Evolutionary conservation across 2,888 invertebrate genomes (phyloP), one percentile per base, ranked within the genome.

Genomic region (Pollenia amentaria): DNA sequence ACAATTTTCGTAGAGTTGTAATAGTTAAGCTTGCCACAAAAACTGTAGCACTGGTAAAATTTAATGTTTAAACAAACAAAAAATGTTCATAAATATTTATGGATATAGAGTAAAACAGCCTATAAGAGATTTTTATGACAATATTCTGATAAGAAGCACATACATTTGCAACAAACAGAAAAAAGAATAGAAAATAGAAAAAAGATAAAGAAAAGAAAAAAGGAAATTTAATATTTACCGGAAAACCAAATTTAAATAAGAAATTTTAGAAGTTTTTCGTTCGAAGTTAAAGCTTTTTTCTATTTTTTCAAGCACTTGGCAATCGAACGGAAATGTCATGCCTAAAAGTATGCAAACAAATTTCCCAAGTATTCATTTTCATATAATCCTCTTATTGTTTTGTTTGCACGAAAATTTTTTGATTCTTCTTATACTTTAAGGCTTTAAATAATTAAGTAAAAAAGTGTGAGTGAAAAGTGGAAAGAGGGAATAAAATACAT

Each of bases 31-130:
- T 72, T 65, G 57, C 14, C 64, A 77, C 64, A 83, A 83, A 70
- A 62, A 48, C 40, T 55, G 16, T 14, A 69, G 70, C 64, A 77
- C 48, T 70, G 55, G 29, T 78, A 46, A 62, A 53, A 67, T 64
- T 82, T 78, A 85, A 82, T 72, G 69, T 55, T 60, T 76, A 79
- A 83, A 79, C 55, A 75, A 79, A 77, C 38, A 51, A 46, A 57
- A 38, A 44, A 75, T 69, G 38, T 65, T 60, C 65, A 84, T 84
- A 87, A 87, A 87, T 87, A 84, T 87, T 84, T 87, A 79, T 76
- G 79, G 65, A 70, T 64, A 64, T 77, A 10, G 44, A 55, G 11
- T 12, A 73, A 60, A 76, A 75, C 62, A 65, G 57, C 48, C 79
- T 70, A 73, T 75, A 83, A 83, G 78, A 57, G 83, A 73, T 78